A percentile compares a stretch with the other conserved stretches of the same genome.
These are phyloP conservation scores for Labeo rohita DNA, from an alignment of 2,113 vertebrate species.

Conservation along the genomic window DNA sequence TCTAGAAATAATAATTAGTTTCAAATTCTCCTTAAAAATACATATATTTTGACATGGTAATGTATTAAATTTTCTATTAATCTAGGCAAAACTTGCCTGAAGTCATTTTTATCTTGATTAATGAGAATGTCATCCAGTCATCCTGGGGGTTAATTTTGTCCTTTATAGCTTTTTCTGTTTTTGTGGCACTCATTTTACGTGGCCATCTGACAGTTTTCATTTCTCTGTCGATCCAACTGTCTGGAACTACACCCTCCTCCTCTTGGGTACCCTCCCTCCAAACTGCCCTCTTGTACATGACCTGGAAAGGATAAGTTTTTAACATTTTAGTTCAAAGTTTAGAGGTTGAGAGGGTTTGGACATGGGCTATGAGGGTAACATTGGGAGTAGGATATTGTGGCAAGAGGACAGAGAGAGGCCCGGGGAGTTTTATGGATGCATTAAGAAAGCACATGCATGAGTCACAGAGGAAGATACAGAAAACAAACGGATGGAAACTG, in stretches of 20 bases:
- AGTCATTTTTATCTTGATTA: neutral
- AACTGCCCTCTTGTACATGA: conserved; percentile 35
- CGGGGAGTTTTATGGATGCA: neutral
- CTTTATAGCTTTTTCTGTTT: conserved; percentile 6
- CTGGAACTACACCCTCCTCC: conserved; percentile 34
- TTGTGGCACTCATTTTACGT: neutral
- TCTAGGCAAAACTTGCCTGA: neutral
- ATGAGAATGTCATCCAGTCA: conserved; percentile 17
- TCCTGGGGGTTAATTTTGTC: neutral
- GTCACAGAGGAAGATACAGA: neutral
- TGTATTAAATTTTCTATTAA: too few relatives aligned
- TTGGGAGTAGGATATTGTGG: conserved; percentile 14
- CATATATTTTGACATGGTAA: too few relatives aligned
- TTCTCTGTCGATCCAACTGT: conserved; percentile 12
- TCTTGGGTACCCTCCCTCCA: conserved; percentile 13
- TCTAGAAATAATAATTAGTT: too few relatives aligned
- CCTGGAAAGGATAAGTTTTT: conserved; percentile 18
- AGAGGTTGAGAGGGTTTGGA: neutral
- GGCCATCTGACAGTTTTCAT: conserved; percentile 3
- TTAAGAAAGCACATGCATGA: conserved; percentile 9
- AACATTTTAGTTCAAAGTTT: neutral
- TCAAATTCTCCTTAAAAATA: too few relatives aligned
- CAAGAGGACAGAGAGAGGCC: conserved; percentile 10
- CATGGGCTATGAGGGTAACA: neutral
- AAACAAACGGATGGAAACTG: neutral